Evolutionary conservation across 2,797 vertebrate genomes (phyloP), one percentile per base, ranked within the genome.

Genomic region (Onychomys torridus): DNA sequence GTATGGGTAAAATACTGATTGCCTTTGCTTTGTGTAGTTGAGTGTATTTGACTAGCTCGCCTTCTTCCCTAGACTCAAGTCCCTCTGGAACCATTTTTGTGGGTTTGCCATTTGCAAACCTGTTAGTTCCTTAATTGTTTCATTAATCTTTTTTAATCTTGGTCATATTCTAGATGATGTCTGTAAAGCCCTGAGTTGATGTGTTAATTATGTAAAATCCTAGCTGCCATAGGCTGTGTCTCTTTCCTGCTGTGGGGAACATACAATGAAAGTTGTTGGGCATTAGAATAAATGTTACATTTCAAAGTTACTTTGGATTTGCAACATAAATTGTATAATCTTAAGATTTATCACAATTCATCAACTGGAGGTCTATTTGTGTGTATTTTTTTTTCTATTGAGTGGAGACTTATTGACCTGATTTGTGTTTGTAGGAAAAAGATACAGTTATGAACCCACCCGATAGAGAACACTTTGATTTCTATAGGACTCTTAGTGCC

Each of bases 281-380:
- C 37, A 49, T 78, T 82, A 93, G 57, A 69, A 65, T 96, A 79
- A 84, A 91, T 61, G 12, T 81, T 86, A 79, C 11, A 25, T 91
- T 95, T 85, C 77, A 46, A 40, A 65, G 9, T 73, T 89, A 89
- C 43, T 96, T 96, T 90, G 85, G 65, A 77, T 94, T 7, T 57
- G 17, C 84, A 14, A 4, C 73, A 49, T 81, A 76, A 90, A 79
- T 97, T 95, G 52, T 37, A 32, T 91, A 96, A 52, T 97, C 57
- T 89, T 96, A 81, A 81, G n/a, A 94, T 89, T 91, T 67, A 78
- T 32, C 55, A 91, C n/a, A 65, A 63, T 95, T 97, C 40, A 90
- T 69, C 59, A 92, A 29, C 17, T 76, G 7, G 13, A 82, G 34
- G 27, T 43, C 91, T 83, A 75, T 67, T 75, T 32, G 25, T 57